Conservation (phyloP, 2,888 invertebrate species). For the Dynastes tityus region DNA sequence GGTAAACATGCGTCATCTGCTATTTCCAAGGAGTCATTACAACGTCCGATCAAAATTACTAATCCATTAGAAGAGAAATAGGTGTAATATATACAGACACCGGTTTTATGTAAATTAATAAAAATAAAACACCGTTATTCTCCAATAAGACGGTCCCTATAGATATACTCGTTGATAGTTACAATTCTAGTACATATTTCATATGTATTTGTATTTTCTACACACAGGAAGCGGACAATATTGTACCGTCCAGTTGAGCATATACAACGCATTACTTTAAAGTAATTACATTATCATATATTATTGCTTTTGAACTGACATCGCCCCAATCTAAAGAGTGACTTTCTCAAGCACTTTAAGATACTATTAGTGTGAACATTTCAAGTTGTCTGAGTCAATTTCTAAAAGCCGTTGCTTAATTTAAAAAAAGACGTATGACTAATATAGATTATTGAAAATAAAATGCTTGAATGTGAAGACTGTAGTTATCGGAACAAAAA, state of each 20-base stretch:
- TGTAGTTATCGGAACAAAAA: neutral
- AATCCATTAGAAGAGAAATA: slow-evolving; percentile 21
- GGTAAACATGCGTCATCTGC: slow-evolving; percentile 21
- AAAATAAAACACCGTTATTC: slow-evolving; percentile 5
- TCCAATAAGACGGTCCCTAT: neutral
- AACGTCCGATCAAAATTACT: slow-evolving; percentile 8
- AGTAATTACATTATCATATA: slow-evolving; percentile 42
- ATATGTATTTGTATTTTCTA: slow-evolving; percentile 31
- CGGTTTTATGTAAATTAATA: slow-evolving; percentile 1
- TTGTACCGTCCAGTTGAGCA: slow-evolving; percentile 31
- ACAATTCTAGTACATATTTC: slow-evolving; percentile 14
- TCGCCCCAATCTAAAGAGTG: neutral
- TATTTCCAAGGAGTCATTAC: slow-evolving; percentile 23
- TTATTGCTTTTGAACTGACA: neutral
- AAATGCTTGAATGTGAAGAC: neutral
- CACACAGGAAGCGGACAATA: slow-evolving; percentile 37
- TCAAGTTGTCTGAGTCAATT: neutral
- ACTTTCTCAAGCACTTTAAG: neutral
- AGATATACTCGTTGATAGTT: neutral
- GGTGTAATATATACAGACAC: neutral
- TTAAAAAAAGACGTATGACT: neutral
- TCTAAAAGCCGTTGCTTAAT: neutral
- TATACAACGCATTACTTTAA: slow-evolving; percentile 29
- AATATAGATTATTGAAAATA: neutral
- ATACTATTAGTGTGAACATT: neutral